Percentiles rank a stretch among this genome's conserved stretches.
Evolutionary conservation across 2,888 invertebrate species (phyloP).

Genomic region (Drosophila antonietae): DNA sequence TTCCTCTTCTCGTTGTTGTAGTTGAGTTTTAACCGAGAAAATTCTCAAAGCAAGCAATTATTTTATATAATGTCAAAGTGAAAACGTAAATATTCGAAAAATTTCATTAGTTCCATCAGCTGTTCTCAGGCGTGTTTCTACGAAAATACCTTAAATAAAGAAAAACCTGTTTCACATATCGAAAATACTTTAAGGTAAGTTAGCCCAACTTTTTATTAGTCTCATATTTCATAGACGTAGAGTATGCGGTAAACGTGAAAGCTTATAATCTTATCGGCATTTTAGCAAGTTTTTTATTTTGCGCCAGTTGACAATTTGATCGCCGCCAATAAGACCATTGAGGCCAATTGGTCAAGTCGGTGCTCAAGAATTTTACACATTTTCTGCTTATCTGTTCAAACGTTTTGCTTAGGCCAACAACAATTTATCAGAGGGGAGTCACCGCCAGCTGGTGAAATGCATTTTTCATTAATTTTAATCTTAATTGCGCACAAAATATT

Average conservation of each 20-base stretch:
- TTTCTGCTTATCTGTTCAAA: conserved; percentile 73
- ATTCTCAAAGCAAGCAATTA: conserved; percentile 33
- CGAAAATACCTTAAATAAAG: neutral
- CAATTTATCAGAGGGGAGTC: conserved; percentile 45
- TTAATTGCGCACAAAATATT: neutral
- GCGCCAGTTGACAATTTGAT: conserved; percentile 46
- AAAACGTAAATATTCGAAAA: conserved; percentile 17
- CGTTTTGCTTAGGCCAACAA: conserved; percentile 25
- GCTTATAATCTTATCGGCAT: conserved; percentile 49
- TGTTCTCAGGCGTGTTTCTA: neutral
- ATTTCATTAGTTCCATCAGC: conserved; percentile 1
- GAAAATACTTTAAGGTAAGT: conserved; percentile 17
- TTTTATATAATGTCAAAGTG: conserved; percentile 27
- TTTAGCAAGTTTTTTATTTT: conserved; percentile 34
- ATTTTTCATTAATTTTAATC: neutral
- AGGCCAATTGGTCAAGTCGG: conserved; percentile 46
- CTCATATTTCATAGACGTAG: neutral
- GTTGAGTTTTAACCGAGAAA: conserved; percentile 11
- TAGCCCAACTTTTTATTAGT: conserved; percentile 3
- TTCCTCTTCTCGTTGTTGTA: neutral
- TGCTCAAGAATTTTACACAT: conserved; percentile 21
- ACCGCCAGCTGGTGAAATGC: conserved; percentile 41
- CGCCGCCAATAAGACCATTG: conserved; percentile 18
- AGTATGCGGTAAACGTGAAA: neutral
- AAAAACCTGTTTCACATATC: neutral